Base-by-base conservation (phyloP, 2,888 invertebrate genomes). In the Acleris literana region DNA sequence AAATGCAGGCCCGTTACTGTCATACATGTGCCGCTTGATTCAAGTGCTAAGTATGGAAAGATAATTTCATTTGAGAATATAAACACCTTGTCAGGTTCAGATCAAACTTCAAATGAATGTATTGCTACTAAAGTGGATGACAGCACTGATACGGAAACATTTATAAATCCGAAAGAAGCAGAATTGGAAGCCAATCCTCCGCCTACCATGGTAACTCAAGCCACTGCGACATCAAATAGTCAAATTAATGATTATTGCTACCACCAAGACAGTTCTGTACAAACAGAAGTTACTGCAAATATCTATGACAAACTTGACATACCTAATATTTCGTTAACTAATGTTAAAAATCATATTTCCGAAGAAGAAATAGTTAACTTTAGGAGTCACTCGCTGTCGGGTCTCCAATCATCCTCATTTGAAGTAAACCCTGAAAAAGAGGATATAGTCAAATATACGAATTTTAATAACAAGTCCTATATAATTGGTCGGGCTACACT, bases 321-420 rank as follows among this genome's bases (percentile, higher is more conserved):
- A 86, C 92, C 92, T 77, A 88, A 90, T 80, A 85, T 92, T 63
- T 85, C 85, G 49, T 78, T 92, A 74, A 85, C 76, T 60, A 88
- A 85, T 71, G 88, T 86, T 70, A 88, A 80, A 72, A 78, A 69
- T 65, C 80, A 82, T 68, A 61, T 71, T 69, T 72, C 77, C 73
- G 87, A 82, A 81, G 81, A 81, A 44, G 77, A 81, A 20, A 68
- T 75, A 72, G 71, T 77, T 46, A 77, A 72, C 49, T 71, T 83
- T 53, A 73, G 76, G 64, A 81, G 78, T 72, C 74, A 76, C 63
- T 83, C 86, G 18, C 70, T 84, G 70, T 85, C 85, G 58, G 82
- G 87, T 76, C 73, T 86, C 5, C 72, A 77, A 72, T 70, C 78
- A 29, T 81, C 87, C 6, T 61, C 76, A 39, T 63, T 80, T 59